Base-by-base conservation (phyloP, 1,140 invertebrate genomes). In the Cotesia glomerata region DNA sequence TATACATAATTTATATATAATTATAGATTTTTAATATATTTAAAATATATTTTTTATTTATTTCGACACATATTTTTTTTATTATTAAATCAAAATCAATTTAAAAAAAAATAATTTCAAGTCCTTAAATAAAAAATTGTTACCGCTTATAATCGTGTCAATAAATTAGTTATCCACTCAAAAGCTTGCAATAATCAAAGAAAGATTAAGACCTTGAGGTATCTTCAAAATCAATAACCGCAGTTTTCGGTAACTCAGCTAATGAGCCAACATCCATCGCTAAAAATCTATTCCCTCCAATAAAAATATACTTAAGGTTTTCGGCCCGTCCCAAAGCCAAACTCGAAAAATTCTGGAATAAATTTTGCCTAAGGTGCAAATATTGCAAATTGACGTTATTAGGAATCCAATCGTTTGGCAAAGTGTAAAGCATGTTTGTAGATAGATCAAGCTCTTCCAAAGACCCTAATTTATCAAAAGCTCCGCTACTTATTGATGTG, bases 211-310 rank as follows among this genome's bases (percentile, higher is more conserved):
- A n/a, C n/a, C n/a, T n/a, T n/a, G n/a, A n/a, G n/a, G n/a, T n/a
- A 45, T 45, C 11, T 45, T 45, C 39, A 45, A 45, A 45, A 45
- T 45, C 11, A 11, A 45, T 11, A 9, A 11, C 8, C 3, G 39
- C 39, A n/a, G 9, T 56, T 7, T 56, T 18, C 52, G 52, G 52
- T n/a, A 56, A 7, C 16, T 13, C 5, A 1, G 8, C 13, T 4
- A 26, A 2, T 5, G 14, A 26, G 39, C 64, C 26, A 16, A 65
- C 11, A 14, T 5, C 51, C 26, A 16, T 70, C 36, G 65, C 64
- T 5, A n/a, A 59, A 1, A 74, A 74, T 9, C 32, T 56, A 69
- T 76, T 76, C 35, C 68, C 39, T 59, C 45, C 59, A 52, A 76
- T 35, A 39, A 18, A 7, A 9, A 45, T 5, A 11, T 9, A 45